Percentiles rank a stretch among this genome's conserved stretches.
Evolutionary conservation across 92 coral and sea anemone genomes (phyloP).

Genomic region (Metridium senile): DNA sequence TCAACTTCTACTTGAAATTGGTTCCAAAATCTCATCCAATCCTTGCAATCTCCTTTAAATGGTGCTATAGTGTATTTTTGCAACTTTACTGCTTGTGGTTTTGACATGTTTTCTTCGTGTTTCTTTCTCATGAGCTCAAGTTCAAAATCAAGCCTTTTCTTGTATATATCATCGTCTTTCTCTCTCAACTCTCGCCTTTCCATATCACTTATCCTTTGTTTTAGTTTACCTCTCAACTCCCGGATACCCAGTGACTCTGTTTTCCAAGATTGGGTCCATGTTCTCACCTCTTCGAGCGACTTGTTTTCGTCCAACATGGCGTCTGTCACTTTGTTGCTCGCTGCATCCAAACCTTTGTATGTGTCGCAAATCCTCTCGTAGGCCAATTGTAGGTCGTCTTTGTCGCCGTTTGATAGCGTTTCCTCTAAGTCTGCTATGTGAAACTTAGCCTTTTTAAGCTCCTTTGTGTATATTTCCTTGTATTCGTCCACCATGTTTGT

Average conservation of each 20-base stretch:
- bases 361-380: constrained; percentile 4
- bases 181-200: no score
- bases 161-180: constrained; percentile 32
- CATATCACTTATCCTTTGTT: constrained; percentile 8
- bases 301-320: constrained; percentile 15
- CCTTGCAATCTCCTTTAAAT: constrained; percentile 42
- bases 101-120: background rate
- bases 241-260: background rate
- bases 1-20: constrained; percentile 43
- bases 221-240: constrained; percentile 11
- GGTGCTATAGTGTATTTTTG: constrained; percentile 44
- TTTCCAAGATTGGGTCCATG: constrained; percentile 1
- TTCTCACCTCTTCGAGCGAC: constrained; percentile 10
- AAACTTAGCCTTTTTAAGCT: background rate
- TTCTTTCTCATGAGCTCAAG: constrained; percentile 17
- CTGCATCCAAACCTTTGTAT: background rate
- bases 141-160: constrained; percentile 32
- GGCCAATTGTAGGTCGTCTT: background rate
- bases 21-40: constrained; percentile 50
- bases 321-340: background rate
- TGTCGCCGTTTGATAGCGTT: background rate
- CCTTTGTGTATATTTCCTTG: constrained; percentile 9
- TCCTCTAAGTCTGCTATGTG: constrained; percentile 1
- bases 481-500: no score
- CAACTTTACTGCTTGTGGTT: constrained; percentile 32